Base-by-base conservation (phyloP, 2,797 vertebrate genomes). In the Eupleurogrammus muticus region DNA sequence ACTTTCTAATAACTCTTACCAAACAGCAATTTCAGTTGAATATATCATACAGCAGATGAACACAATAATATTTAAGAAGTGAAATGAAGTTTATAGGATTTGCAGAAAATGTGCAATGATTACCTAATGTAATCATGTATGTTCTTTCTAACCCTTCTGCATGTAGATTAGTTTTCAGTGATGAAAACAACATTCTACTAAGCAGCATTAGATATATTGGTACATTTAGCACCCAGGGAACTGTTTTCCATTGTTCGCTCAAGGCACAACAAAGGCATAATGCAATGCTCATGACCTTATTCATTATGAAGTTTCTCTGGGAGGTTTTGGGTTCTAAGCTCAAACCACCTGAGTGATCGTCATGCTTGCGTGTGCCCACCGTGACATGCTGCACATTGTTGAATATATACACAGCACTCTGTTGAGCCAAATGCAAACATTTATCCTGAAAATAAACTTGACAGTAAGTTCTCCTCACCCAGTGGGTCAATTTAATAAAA, bases 401-500 rank as follows among this genome's bases (percentile, higher is more conserved):
- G 34, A 38, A 62, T 46, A 61, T 14, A 34, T 10, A 55, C 24
- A 48, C 14, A 52, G 32, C 23, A 17, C 12, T 59, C 19, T 14
- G 10, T 9, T 46, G 35, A 62, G 47, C 11, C 46, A 51, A 34
- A 59, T 17, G 57, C 5, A 32, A 40, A 20, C 52, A 23, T 68
- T 47, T 16, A 38, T 48, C 36, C 20, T 75, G 49, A 60, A 87
- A 83, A 85, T 74, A 79, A 78, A 73, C 58, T 17, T 49, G 9
- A 66, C 60, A 48, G 36, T 36, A 54, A 47, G 50, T 48, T 72
- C 32, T 66, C 38, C 61, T 81, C 74, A 87, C 83, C 73, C 75
- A 67, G 61, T 21, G 62, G 70, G 62, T 61, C 62, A 68, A 73
- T 74, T 82, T 77, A 74, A 76, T 58, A 58, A 61, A 47, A 75